Evolutionary conservation across 2,797 vertebrate genomes (phyloP).

Genomic region (Sebastes flavidus): DNA sequence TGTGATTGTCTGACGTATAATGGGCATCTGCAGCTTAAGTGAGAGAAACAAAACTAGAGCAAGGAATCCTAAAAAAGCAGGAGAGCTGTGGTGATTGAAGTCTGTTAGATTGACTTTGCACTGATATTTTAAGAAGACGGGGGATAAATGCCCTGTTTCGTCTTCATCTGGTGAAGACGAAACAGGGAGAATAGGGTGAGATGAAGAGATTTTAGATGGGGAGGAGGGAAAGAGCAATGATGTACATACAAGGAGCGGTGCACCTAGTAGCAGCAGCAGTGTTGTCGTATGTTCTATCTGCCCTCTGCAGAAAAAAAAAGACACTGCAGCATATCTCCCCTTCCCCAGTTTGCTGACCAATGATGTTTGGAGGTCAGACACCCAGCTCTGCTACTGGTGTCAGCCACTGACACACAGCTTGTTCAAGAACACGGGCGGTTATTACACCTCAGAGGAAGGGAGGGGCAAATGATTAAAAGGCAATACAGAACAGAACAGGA

Average conservation of each 20-base stretch:
- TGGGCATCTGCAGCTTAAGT: background rate
- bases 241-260: conserved; percentile 12
- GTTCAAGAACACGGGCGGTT: conserved; percentile 11
- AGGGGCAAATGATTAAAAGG: background rate
- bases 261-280: conserved; percentile 7
- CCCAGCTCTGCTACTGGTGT: conserved; percentile 38
- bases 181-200: background rate
- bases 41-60: background rate
- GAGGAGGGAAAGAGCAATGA: background rate
- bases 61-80: background rate
- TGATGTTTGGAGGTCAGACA: conserved; percentile 77
- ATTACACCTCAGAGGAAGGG: conserved; percentile 15
- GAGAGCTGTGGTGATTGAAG: background rate
- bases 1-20: background rate
- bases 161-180: background rate
- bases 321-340: conserved; percentile 68
- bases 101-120: background rate
- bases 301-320: conserved; percentile 57
- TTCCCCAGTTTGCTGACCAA: conserved; percentile 72
- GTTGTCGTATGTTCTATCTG: conserved; percentile 57
- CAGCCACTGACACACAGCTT: conserved; percentile 32
- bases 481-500: background rate
- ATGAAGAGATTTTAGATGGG: conserved; percentile 8
- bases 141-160: background rate
- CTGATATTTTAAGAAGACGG: background rate